Evolutionary conservation across 1,140 invertebrate genomes (phyloP), one percentile per base, ranked within the genome.

Genomic region (Cydia strobilella): DNA sequence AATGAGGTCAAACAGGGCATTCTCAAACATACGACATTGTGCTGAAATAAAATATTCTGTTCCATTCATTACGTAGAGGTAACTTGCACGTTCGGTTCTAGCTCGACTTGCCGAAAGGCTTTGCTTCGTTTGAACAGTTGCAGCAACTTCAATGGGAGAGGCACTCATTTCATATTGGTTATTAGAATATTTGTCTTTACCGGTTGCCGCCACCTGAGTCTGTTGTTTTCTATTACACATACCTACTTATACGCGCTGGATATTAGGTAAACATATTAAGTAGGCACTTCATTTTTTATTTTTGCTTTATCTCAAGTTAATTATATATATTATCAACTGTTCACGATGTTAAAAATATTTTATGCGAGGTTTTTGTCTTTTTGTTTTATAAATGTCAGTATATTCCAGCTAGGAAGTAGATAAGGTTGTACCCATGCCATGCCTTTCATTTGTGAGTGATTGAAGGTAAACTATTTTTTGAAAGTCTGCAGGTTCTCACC

Each of bases 1-100:
- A 91, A 92, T 92, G 89, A 92, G 90, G 89, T 90, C 85, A 88
- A 90, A 89, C 83, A 85, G 86, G 89, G 87, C 87, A 89, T 85
- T 87, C 86, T 86, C 84, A 89, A 90, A 90, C 84, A 90, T 74
- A 84, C 83, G 76, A 79, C 73, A 84, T 85, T 88, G 86, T 85
- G 84, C 83, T 84, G 84, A 88, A 92, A 92, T 90, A 92, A 92
- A 92, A 89, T 92, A 92, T 92, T 90, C 89, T 81, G 80, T 83
- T 82, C 88, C 87, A 92, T 92, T 92, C 89, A 92, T 86, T 84
- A 83, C 83, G 80, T 82, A 69, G n/a, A 79, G 77, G 84, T 82
- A 78, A 78, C 79, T 7, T 83, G 83, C 79, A 79, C 82, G 85
- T 72, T 83, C 20, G 63, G 13, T 85, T 85, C 78, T 78, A 75